Base-by-base conservation (phyloP, 1,140 invertebrate species). In the Calycopis cecrops region DNA sequence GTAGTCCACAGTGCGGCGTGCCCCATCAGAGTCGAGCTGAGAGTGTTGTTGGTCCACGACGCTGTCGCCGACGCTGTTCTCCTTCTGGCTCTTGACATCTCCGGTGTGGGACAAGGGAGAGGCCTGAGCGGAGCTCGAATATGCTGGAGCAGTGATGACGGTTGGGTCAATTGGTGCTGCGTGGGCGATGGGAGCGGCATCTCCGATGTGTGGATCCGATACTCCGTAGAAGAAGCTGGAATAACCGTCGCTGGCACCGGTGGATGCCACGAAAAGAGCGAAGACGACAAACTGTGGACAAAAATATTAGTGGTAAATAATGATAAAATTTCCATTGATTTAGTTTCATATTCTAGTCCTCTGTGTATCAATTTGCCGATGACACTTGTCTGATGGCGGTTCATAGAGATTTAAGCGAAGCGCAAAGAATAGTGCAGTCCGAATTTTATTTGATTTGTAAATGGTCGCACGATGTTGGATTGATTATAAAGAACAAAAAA, bases 11-110 rank as follows among this genome's bases (percentile, higher is more conserved):
- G n/a, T n/a, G n/a, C n/a, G n/a, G n/a, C n/a, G n/a, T n/a, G n/a
- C 87, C 59, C 88, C 88, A 55, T 89, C 88, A 35, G 88, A 77
- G 47, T 89, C 88, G 44, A 86, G 61, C 0, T 86, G 71, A 0
- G 83, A 80, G 59, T 88, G 86, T 35, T 79, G 74, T n/a, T n/a
- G n/a, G n/a, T 90, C 90, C 49, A 84, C 76, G 12, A 91, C 90
- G 18, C 87, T 65, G 65, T 91, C 87, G 2, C 90, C 90, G 44
- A 87, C 77, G 12, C 88, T 72, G 50, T 65, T 79, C 69, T 89
- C 88, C 44, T 85, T 64, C 57, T 88, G 85, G 55, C 72, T 75
- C 71, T 90, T 89, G 28, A 82, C 75, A 63, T 90, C 88, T 10
- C 90, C 87, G 62, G 80, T 90, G 73, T 79, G 76, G n/a, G n/a